These are phyloP conservation scores for Brachyopa scutellaris DNA, from an alignment of 2,888 invertebrate genomes.

Conservation along the genomic window DNA sequence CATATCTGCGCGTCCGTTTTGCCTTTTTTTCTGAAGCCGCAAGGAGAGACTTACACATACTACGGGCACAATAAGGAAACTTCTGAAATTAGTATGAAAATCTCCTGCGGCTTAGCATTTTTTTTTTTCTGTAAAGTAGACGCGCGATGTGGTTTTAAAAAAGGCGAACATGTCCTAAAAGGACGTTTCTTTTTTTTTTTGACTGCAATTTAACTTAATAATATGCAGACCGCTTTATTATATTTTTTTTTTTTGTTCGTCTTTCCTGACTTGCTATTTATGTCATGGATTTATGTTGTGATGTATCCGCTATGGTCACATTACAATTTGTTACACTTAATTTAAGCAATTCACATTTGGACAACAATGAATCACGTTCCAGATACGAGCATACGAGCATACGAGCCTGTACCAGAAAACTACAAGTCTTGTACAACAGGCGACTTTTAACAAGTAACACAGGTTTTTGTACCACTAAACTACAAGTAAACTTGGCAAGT, in stretches of 20 bases:
- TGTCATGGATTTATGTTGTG: slow-evolving; percentile 50
- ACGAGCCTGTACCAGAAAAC: too few relatives aligned
- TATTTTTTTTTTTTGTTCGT: slow-evolving; percentile 20
- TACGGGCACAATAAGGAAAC: slow-evolving; percentile 33
- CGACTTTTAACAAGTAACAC: too few relatives aligned
- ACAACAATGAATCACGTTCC: slow-evolving; percentile 39
- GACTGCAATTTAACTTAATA: slow-evolving; percentile 37
- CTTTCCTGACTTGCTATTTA: slow-evolving; percentile 7
- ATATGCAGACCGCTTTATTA: slow-evolving; percentile 60
- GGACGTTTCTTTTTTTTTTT: slow-evolving; percentile 35
- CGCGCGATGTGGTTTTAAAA: slow-evolving; percentile 52
- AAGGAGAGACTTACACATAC: slow-evolving; percentile 19
- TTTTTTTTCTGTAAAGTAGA: slow-evolving; percentile 35
- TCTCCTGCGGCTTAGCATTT: slow-evolving; percentile 60
- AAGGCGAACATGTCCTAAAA: slow-evolving; percentile 38
- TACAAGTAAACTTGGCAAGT: too few relatives aligned
- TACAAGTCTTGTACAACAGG: too few relatives aligned
- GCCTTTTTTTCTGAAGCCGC: slow-evolving; percentile 28
- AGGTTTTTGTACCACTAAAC: too few relatives aligned
- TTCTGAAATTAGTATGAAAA: slow-evolving; percentile 61
- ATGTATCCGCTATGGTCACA: slow-evolving; percentile 47
- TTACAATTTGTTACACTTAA: slow-evolving; percentile 54
- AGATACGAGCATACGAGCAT: too few relatives aligned
- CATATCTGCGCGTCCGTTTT: slow-evolving; percentile 41
- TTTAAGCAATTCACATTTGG: slow-evolving; percentile 51